Evolutionary conservation across 2,797 vertebrate species (phyloP).

Genomic region (Lepilemur ruficaudatus): DNA sequence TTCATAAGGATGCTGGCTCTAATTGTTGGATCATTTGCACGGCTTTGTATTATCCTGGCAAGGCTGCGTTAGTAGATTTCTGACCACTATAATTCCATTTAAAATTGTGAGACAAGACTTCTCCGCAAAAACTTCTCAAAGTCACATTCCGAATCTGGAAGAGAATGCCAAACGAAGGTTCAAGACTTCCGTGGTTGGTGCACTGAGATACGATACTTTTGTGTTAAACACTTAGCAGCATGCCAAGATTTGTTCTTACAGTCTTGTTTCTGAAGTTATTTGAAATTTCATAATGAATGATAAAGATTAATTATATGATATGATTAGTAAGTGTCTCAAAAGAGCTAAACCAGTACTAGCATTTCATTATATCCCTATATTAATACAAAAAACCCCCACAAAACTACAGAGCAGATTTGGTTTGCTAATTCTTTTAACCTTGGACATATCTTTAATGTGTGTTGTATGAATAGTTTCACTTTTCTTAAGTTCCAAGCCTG

Average conservation of each 20-base stretch:
- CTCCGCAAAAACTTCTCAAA: background rate
- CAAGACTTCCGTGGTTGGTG: background rate
- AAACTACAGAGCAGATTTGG: background rate
- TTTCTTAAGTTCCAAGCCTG: background rate
- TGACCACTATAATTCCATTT: background rate
- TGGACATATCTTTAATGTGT: background rate
- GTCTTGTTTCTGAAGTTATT: constrained; percentile 56
- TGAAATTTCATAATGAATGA: constrained; percentile 57
- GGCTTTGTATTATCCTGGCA: background rate
- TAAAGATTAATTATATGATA: constrained; percentile 63
- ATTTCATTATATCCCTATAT: constrained; percentile 52
- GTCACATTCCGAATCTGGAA: background rate
- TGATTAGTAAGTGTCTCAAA: constrained; percentile 51
- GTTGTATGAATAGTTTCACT: background rate
- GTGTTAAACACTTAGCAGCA: background rate
- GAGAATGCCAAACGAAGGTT: background rate
- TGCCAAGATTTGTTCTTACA: constrained; percentile 22
- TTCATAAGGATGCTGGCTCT: background rate
- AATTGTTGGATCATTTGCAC: background rate
- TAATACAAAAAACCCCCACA: background rate
- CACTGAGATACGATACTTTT: background rate
- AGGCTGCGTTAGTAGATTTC: background rate
- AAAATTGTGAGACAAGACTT: background rate
- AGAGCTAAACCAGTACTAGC: constrained; percentile 14
- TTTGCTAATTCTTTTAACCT: constrained; percentile 43